Percentiles rank a stretch among this genome's conserved stretches.
Evolutionary conservation across 2,888 invertebrate genomes (phyloP).

Genomic region (Hyles lineata): DNA sequence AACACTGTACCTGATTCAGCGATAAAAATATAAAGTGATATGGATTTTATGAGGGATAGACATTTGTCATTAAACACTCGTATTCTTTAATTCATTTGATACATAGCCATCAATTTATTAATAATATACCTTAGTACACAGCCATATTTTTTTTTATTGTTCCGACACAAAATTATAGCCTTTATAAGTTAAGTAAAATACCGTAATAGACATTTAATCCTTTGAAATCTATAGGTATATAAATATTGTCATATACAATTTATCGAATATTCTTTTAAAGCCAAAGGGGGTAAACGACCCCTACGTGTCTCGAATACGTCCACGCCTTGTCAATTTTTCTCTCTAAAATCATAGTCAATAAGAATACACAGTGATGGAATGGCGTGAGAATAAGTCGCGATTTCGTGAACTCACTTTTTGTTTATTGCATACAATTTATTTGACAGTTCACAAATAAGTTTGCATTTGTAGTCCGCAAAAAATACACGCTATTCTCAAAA

Average conservation of each 20-base stretch:
- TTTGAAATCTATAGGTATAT: background rate
- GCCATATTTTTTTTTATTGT: too few species aligned
- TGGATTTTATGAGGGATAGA: too few species aligned
- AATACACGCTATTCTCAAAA: background rate
- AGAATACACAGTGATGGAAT: constrained; percentile 2
- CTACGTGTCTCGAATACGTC: background rate
- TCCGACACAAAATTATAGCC: too few species aligned
- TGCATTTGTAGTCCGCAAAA: background rate
- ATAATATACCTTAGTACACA: too few species aligned
- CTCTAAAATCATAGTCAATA: constrained; percentile 8
- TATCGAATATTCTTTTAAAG: too few species aligned
- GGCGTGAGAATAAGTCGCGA: constrained; percentile 16
- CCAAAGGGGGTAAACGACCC: background rate
- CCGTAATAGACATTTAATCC: background rate
- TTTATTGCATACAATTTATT: constrained; percentile 24
- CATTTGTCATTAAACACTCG: too few species aligned
- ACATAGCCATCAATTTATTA: too few species aligned
- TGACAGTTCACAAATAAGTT: constrained; percentile 18
- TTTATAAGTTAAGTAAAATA: too few species aligned
- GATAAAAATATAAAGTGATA: too few species aligned
- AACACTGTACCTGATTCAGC: too few species aligned
- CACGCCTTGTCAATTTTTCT: constrained; percentile 3
- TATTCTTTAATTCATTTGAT: too few species aligned
- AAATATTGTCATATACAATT: too few species aligned
- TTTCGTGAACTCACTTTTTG: constrained; percentile 10